Conservation (phyloP, 1,140 invertebrate genomes). For the Matsumurasca onukii region DNA sequence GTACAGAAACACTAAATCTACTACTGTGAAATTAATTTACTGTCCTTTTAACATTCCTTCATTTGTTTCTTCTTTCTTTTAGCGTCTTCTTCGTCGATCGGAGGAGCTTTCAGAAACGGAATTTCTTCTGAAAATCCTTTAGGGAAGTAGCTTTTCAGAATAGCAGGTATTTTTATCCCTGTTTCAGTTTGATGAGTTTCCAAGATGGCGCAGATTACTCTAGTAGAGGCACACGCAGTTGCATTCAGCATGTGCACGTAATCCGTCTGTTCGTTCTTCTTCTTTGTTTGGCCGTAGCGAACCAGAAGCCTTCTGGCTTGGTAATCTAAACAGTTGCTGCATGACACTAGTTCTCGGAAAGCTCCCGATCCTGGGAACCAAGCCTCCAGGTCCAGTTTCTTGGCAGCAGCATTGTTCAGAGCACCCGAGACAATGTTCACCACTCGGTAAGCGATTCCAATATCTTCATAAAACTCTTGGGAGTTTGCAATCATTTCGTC, state of each 20-base stretch:
- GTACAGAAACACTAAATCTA: too few relatives aligned
- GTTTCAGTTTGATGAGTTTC: conserved; percentile 97
- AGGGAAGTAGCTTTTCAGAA: conserved; percentile 87
- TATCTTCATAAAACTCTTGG: conserved; percentile 86
- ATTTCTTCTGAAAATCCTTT: conserved; percentile 71
- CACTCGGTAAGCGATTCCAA: conserved; percentile 93
- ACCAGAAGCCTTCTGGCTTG: conserved; percentile 85
- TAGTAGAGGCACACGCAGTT: conserved; percentile 98
- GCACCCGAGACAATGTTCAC: conserved; percentile 99
- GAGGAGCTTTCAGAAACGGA: conserved; percentile 97
- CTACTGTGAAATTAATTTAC: too few relatives aligned
- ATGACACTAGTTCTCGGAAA: conserved; percentile 97
- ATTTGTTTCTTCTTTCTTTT: too few relatives aligned
- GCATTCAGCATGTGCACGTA: conserved; percentile 99
- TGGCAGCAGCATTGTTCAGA: conserved; percentile 97
- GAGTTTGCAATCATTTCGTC: conserved; percentile 98
- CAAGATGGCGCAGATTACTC: conserved; percentile 95
- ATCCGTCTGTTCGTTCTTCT: conserved; percentile 84
- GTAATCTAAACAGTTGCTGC: conserved; percentile 99
- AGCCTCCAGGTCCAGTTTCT: conserved; percentile 97
- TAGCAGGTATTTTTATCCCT: conserved; percentile 87
- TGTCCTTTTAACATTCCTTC: too few relatives aligned
- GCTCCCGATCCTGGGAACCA: conserved; percentile 97
- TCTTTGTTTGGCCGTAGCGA: conserved; percentile 97
- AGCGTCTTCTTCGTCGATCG: too few relatives aligned